These are phyloP conservation scores for Lordiphosa fenestrarum DNA, from an alignment of 2,888 invertebrate species.

Conservation along the genomic window DNA sequence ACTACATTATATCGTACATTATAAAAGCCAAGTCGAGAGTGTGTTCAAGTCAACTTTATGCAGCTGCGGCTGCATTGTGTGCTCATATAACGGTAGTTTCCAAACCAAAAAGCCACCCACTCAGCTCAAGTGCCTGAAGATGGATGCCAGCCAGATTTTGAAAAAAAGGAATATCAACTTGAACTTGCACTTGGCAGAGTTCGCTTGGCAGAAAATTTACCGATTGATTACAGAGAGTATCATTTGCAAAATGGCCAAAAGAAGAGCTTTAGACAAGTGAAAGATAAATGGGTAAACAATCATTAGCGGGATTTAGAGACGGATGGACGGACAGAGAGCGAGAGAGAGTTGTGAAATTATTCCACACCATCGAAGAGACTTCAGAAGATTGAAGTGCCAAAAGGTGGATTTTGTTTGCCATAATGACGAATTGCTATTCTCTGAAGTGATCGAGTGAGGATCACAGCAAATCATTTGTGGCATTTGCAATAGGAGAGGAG, in stretches of 20 bases:
- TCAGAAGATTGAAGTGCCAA: conserved; percentile 14
- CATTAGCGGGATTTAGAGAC: conserved; percentile 16
- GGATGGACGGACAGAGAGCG: neutral
- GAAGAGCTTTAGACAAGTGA: conserved; percentile 36
- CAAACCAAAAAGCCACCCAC: conserved; percentile 47
- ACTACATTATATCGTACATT: conserved; percentile 3
- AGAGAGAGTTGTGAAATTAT: conserved; percentile 15
- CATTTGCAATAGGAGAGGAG: neutral
- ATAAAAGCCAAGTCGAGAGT: too few species aligned
- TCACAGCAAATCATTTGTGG: conserved; percentile 25
- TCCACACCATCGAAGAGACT: neutral
- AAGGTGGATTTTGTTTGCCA: conserved; percentile 33
- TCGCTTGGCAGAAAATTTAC: conserved; percentile 3
- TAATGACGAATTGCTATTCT: conserved; percentile 38
- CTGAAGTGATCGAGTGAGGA: conserved; percentile 3
- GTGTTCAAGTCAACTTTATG: neutral
- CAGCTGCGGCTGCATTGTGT: conserved; percentile 6
- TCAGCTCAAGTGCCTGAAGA: conserved; percentile 16
- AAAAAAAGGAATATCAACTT: conserved; percentile 29
- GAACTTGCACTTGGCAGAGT: conserved; percentile 52
- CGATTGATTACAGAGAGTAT: conserved; percentile 32
- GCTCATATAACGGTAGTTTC: conserved; percentile 6
- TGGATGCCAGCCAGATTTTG: conserved; percentile 18
- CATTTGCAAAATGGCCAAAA: conserved; percentile 13
- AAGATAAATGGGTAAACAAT: conserved; percentile 42